Evolutionary conservation across 92 coral and sea anemone genomes (phyloP).

Genomic region (Chrysogorgia sp.): DNA sequence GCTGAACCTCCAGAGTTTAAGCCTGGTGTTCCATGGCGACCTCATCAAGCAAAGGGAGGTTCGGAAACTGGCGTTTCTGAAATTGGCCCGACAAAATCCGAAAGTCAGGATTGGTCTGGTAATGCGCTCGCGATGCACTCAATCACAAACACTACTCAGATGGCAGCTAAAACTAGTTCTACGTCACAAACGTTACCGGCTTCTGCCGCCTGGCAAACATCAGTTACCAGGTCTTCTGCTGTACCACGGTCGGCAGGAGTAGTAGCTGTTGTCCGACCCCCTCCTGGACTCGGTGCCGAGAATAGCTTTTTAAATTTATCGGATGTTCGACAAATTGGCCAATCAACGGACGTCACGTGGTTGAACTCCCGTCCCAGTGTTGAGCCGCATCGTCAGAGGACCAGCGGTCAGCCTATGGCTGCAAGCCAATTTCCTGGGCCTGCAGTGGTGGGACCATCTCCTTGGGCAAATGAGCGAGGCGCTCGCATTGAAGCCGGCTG

Average conservation of each 20-base stretch:
- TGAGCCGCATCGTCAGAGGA: slow-evolving; percentile 58
- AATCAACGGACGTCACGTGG: slow-evolving; percentile 24
- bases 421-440: slow-evolving; percentile 19
- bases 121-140: slow-evolving; percentile 8
- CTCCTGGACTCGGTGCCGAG: slow-evolving; percentile 84
- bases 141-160: slow-evolving; percentile 6
- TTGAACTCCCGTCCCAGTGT: slow-evolving; percentile 29
- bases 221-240: slow-evolving; percentile 36
- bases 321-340: slow-evolving; percentile 43
- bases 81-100: slow-evolving; percentile 17
- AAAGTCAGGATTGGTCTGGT: slow-evolving; percentile 46
- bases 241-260: slow-evolving; percentile 30
- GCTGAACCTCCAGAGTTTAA: slow-evolving; percentile 98
- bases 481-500: slow-evolving; percentile 29
- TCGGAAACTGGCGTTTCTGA: slow-evolving; percentile 39
- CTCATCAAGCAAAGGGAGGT: slow-evolving; percentile 57
- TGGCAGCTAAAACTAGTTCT: slow-evolving; percentile 28
- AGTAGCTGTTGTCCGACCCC: slow-evolving; percentile 81
- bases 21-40: slow-evolving; percentile 99
- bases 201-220: slow-evolving; percentile 56
- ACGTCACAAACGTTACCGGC: slow-evolving; percentile 22
- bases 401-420: slow-evolving; percentile 37
- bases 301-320: slow-evolving; percentile 71
- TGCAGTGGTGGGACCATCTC: neutral
- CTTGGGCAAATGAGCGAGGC: slow-evolving; percentile 19